Conservation (phyloP, 2,888 invertebrate species). For the Entomobrya proxima region DNA sequence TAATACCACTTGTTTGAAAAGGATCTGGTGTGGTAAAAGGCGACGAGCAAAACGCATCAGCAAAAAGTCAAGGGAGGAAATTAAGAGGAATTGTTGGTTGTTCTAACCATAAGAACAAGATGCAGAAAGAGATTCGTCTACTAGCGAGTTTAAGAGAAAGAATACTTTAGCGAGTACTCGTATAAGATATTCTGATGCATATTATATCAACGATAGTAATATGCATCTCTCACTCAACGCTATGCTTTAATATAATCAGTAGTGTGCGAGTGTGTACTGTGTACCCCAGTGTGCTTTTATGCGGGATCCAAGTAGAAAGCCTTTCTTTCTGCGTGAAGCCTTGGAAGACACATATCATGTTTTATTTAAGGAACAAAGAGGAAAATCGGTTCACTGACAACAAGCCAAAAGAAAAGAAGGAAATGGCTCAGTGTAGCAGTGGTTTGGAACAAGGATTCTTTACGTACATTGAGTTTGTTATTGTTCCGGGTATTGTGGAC, state of each 20-base stretch:
- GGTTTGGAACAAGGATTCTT: not conserved
- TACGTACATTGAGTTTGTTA: not conserved
- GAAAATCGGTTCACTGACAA: slow-evolving; percentile 18
- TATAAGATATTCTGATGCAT: no score
- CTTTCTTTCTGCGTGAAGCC: not conserved
- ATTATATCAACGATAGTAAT: no score
- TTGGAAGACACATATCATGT: not conserved
- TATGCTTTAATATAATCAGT: no score
- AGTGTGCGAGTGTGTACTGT: no score
- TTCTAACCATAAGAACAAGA: not conserved
- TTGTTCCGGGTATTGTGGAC: not conserved
- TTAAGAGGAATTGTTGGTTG: slow-evolving; percentile 35
- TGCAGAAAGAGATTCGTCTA: slow-evolving; percentile 19
- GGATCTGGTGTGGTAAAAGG: not conserved
- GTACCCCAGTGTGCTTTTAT: no score
- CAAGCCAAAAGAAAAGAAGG: not conserved
- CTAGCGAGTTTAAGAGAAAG: not conserved
- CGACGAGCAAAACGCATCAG: slow-evolving; percentile 7
- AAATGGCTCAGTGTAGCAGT: not conserved
- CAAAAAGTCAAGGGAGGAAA: slow-evolving; percentile 53
- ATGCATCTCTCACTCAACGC: no score
- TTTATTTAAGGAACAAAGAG: slow-evolving; percentile 37
- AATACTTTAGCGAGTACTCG: no score
- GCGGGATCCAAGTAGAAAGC: no score
- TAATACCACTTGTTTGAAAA: not conserved